phyloP scores from a whole-genome alignment of 1,140 invertebrate species.

The Listronotus bonariensis region DNA sequence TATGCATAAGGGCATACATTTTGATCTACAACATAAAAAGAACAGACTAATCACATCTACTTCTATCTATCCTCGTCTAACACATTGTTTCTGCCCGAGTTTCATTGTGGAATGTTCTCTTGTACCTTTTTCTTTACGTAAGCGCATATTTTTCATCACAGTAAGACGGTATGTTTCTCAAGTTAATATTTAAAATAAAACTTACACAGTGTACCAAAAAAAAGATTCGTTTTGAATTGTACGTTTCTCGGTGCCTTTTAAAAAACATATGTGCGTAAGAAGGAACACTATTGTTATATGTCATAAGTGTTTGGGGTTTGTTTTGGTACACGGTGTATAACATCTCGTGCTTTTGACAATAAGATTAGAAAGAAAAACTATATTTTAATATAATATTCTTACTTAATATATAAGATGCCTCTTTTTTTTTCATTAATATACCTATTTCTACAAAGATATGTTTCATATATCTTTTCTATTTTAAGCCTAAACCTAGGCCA shows the following conservation, averaged over 20 bases:
- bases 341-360: neutral
- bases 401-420: neutral
- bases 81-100: conserved; percentile 24
- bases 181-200: conserved; percentile 11
- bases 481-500: conserved; percentile 11
- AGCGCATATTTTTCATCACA: conserved; percentile 28
- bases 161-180: conserved; percentile 23
- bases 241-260: too few species aligned
- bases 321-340: conserved; percentile 4
- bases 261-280: too few species aligned
- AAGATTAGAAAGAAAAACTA: neutral
- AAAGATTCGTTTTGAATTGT: too few species aligned
- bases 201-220: conserved; percentile 1
- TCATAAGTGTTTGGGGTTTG: too few species aligned
- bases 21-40: too few species aligned
- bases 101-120: conserved; percentile 17
- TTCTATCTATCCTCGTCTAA: conserved; percentile 9
- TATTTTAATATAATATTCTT: neutral
- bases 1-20: too few species aligned
- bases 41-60: neutral
- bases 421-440: neutral
- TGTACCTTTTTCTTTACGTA: conserved; percentile 10
- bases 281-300: too few species aligned
- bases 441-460: conserved; percentile 9
- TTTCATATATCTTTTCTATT: conserved; percentile 5